A percentile compares a stretch with the other conserved stretches of the same genome.
These are phyloP conservation scores for Pachyseris speciosa DNA, from an alignment of 64 coral and sea anemone genomes.

Conservation along the genomic window DNA sequence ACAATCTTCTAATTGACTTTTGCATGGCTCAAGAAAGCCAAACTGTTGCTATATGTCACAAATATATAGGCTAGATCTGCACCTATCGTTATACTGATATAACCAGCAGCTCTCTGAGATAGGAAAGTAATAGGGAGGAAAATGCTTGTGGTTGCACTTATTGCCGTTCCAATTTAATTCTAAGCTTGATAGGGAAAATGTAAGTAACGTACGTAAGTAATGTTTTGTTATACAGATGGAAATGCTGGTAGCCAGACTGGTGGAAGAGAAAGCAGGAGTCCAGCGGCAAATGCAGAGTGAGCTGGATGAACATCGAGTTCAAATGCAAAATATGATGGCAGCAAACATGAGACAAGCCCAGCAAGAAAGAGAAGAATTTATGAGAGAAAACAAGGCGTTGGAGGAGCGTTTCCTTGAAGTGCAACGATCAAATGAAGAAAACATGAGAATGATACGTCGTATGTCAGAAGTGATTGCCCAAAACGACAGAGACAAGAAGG, in stretches of 20 bases:
- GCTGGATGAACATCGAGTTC: neutral
- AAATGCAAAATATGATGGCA: conserved; percentile 5
- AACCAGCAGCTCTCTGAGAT: too few species aligned
- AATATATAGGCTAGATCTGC: too few species aligned
- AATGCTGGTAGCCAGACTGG: conserved; percentile 1
- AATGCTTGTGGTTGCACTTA: too few species aligned
- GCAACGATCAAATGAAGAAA: conserved; percentile 5
- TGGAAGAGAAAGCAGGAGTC: neutral
- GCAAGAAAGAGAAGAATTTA: neutral
- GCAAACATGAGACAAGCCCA: neutral
- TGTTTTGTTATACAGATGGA: conserved; percentile 12
- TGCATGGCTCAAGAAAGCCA: too few species aligned
- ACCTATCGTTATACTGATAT: too few species aligned
- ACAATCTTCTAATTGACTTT: too few species aligned
- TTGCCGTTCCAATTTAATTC: too few species aligned
- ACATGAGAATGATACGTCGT: neutral
- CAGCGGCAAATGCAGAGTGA: neutral
- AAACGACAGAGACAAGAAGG: neutral
- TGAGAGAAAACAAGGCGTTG: neutral
- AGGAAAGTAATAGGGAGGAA: too few species aligned
- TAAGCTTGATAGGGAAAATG: too few species aligned
- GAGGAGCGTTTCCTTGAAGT: neutral
- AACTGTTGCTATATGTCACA: too few species aligned
- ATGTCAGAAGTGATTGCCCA: neutral
- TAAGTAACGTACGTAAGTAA: too few species aligned